Conservation (phyloP, 2,888 invertebrate species). For the Aelia acuminata region DNA sequence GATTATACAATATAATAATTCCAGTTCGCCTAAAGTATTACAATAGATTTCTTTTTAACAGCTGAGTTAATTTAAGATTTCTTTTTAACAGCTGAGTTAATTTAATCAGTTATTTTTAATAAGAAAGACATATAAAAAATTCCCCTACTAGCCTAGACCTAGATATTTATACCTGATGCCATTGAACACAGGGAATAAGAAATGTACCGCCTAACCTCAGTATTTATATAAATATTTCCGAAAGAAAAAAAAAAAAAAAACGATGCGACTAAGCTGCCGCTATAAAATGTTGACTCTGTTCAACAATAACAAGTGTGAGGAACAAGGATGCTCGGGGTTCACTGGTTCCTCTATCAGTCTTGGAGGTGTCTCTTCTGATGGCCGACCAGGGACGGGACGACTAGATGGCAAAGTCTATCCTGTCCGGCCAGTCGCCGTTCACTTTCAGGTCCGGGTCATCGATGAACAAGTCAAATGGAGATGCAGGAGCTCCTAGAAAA, state of each 20-base stretch:
- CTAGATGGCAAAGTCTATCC: constrained; percentile 60
- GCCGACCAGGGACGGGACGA: background rate
- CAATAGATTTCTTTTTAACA: background rate
- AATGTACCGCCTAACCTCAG: background rate
- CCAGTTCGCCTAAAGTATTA: background rate
- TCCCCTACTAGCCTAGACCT: background rate
- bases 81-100: background rate
- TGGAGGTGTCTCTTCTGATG: background rate
- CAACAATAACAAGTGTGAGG: constrained; percentile 28
- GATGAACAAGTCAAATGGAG: constrained; percentile 74
- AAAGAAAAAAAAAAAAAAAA: no score
- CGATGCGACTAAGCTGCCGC: background rate
- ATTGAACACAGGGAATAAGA: constrained; percentile 11
- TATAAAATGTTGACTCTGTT: background rate
- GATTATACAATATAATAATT: background rate
- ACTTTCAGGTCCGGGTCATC: constrained; percentile 79
- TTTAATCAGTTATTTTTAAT: constrained; percentile 20
- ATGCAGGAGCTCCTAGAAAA: constrained; percentile 61
- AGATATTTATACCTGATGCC: constrained; percentile 28
- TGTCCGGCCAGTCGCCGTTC: constrained; percentile 77
- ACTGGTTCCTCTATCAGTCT: constrained; percentile 42
- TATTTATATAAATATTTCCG: constrained; percentile 36
- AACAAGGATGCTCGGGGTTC: background rate
- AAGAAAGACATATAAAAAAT: constrained; percentile 47
- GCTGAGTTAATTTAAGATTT: background rate